A percentile compares a stretch with the other conserved stretches of the same genome.
phyloP scores from a whole-genome alignment of 2,113 vertebrate genomes.

The Sceloporus tristichus region DNA sequence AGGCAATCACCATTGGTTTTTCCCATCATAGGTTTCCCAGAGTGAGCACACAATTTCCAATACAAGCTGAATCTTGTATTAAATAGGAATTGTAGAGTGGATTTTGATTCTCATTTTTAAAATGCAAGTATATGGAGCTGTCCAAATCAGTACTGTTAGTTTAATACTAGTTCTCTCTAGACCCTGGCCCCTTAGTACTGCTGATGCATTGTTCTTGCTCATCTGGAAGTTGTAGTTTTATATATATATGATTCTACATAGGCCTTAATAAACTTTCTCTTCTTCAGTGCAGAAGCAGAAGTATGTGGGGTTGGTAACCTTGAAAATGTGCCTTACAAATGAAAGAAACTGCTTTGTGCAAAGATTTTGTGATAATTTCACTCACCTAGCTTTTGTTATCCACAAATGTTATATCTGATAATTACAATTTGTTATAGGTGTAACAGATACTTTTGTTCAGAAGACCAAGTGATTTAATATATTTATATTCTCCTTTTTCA shows the following conservation, averaged over 20 bases:
- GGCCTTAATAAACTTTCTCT: neutral
- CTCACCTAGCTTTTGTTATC: neutral
- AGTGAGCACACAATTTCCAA: no score
- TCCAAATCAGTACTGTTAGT: neutral
- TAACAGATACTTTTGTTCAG: neutral
- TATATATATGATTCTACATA: neutral
- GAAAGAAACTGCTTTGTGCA: neutral
- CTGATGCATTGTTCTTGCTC: neutral
- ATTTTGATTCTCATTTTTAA: no score
- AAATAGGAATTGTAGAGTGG: no score
- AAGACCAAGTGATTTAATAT: conserved; percentile 23
- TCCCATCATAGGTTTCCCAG: no score
- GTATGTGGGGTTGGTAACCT: neutral
- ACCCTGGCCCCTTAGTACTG: neutral
- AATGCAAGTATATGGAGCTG: neutral
- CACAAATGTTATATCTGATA: neutral
- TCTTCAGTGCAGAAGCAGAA: neutral
- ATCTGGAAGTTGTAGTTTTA: neutral
- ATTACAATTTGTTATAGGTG: neutral
- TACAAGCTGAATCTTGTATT: no score
- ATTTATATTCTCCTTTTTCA: neutral
- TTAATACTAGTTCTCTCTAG: neutral
- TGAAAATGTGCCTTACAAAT: neutral
- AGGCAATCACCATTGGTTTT: no score
- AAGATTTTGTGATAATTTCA: neutral